These are phyloP conservation scores for Xenops minutus DNA, from an alignment of 2,797 vertebrate species.

Conservation along the genomic window DNA sequence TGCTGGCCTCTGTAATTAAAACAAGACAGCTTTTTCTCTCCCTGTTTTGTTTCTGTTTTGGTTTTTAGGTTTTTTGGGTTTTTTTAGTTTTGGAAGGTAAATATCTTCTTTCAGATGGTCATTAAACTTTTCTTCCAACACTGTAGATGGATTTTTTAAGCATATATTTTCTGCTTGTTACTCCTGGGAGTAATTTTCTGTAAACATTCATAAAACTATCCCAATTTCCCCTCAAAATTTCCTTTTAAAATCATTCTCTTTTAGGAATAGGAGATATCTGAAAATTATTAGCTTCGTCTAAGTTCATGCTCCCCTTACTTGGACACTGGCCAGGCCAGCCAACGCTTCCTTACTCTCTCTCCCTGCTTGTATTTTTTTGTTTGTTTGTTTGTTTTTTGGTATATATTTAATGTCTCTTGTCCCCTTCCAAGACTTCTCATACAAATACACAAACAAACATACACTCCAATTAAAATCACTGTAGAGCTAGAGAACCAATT, in stretches of 20 bases:
- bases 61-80: too few species aligned
- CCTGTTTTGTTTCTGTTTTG: too few species aligned
- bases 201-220: neutral
- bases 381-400: neutral
- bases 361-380: neutral
- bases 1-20: neutral
- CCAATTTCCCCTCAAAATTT: neutral
- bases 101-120: neutral
- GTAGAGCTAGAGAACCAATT: fast-evolving
- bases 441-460: fast-evolving
- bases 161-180: neutral
- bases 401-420: neutral
- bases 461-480: neutral
- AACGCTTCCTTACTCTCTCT: neutral
- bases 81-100: neutral
- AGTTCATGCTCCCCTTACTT: neutral
- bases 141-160: neutral
- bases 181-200: neutral
- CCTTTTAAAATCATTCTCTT: neutral
- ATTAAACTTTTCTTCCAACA: neutral
- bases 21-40: neutral
- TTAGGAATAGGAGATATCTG: neutral
- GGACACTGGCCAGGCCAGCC: neutral
- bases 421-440: neutral
- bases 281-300: neutral